Evolutionary conservation across 1,140 invertebrate species (phyloP).

Genomic region (Ditylenchus dipsaci): DNA sequence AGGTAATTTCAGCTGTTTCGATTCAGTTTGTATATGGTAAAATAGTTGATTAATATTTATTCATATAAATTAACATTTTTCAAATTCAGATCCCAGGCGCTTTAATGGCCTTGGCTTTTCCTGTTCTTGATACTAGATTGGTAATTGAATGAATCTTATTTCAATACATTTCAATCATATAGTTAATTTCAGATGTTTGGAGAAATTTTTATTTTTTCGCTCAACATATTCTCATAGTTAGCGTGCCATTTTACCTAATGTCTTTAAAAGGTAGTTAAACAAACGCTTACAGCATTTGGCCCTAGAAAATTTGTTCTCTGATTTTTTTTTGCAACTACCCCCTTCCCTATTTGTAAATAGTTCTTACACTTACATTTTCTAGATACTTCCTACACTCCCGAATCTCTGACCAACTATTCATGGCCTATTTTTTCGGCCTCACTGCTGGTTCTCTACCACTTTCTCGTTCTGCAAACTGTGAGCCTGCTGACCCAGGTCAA

Average conservation of each 20-base stretch:
- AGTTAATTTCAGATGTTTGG: constrained; percentile 72
- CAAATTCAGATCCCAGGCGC: too few species aligned
- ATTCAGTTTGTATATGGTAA: constrained; percentile 78
- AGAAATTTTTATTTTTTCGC: constrained; percentile 81
- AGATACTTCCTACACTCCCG: constrained; percentile 64
- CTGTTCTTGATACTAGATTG: too few species aligned
- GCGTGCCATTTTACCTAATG: constrained; percentile 75
- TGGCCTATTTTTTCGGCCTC: constrained; percentile 78
- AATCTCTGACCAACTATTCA: constrained; percentile 73
- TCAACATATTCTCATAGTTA: too few species aligned
- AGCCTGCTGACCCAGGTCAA: constrained; percentile 82
- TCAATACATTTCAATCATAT: background rate
- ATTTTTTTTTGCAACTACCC: too few species aligned
- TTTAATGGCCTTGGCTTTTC: too few species aligned
- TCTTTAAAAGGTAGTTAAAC: background rate
- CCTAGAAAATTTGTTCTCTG: too few species aligned
- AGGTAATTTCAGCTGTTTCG: constrained; percentile 79
- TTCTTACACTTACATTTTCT: too few species aligned
- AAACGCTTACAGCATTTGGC: too few species aligned
- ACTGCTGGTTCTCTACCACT: constrained; percentile 79
- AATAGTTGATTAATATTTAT: too few species aligned
- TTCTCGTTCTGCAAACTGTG: constrained; percentile 73
- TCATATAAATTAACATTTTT: too few species aligned
- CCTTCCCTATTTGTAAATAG: too few species aligned
- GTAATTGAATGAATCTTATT: too few species aligned